Evolutionary conservation across 92 coral and sea anemone species (phyloP), one percentile per base, ranked within the genome.

Genomic region (Ricordea florida): DNA sequence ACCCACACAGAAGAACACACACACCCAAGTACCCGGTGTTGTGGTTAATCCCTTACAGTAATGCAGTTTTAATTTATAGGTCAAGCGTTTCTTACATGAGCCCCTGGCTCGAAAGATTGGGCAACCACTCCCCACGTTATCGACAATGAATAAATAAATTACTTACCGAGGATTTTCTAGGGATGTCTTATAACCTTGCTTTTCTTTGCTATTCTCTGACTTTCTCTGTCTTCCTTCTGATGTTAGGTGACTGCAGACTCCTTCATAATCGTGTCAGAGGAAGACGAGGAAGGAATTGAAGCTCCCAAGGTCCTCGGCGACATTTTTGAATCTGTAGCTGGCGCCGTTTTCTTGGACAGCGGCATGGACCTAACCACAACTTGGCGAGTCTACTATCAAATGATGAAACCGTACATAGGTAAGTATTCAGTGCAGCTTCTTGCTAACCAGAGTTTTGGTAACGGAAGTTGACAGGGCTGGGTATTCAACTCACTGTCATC

Each of bases 231-330:
- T 38, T 56, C 4, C 17, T 16, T 37, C 48, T 36, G 60, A n/a
- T n/a, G n/a, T n/a, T 64, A 94, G 97, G 86, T 91, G 8, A 87
- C 58, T 42, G 80, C 93, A 22, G 96, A 94, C 48, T 90, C 98
- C 2, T 94, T 88, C 58, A 66, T 92, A 3, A 83, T 86, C 52
- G 78, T 90, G 20, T 78, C 93, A 0, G 85, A 78, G 34, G 52
- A 62, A 41, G 87, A 76, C 53, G 74, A 78, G 23, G 97, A 89
- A 38, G 97, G 96, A 24, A 68, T 94, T 26, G 98, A 94, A 56
- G 98, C 98, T 3, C 98, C 98, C 0, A 94, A 94, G 53, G 97
- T 93, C 29, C 87, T 94, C 46, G 98, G 98, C 15, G 98, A 94
- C 72, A 81, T 94, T 66, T 94, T 92, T 53, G 98, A 94, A 62